Evolutionary conservation across 2,797 vertebrate species (phyloP).

Genomic region (Antennarius maculatus): DNA sequence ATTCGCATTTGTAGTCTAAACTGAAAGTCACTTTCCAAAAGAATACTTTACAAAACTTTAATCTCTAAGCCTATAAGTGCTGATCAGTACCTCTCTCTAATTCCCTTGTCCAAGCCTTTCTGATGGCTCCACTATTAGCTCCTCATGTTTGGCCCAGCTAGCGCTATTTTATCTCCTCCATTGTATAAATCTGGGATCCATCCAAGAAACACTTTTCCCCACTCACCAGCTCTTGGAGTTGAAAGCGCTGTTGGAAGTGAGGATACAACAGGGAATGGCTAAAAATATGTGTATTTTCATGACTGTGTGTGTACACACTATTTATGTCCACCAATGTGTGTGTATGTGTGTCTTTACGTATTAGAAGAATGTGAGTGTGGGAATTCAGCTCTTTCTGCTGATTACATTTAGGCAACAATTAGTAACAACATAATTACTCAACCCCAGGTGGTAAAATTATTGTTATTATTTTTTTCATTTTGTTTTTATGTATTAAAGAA

Average conservation of each 20-base stretch:
- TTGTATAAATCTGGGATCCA: slow-evolving; percentile 65
- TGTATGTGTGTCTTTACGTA: slow-evolving; percentile 22
- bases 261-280: slow-evolving; percentile 42
- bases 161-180: slow-evolving; percentile 53
- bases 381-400: slow-evolving; percentile 52
- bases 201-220: slow-evolving; percentile 74
- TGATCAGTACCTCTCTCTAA: neutral
- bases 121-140: slow-evolving; percentile 47
- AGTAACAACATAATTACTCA: slow-evolving; percentile 32
- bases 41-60: neutral
- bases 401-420: slow-evolving; percentile 44
- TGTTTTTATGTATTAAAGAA: slow-evolving; percentile 23
- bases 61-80: neutral
- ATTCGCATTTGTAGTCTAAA: neutral
- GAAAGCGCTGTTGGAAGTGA: slow-evolving; percentile 50
- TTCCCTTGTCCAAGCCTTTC: slow-evolving; percentile 11
- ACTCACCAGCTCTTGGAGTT: slow-evolving; percentile 60
- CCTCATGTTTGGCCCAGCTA: slow-evolving; percentile 39
- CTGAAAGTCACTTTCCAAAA: neutral
- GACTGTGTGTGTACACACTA: slow-evolving; percentile 7
- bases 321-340: slow-evolving; percentile 1
- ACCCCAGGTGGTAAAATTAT: slow-evolving; percentile 28
- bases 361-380: slow-evolving; percentile 39
- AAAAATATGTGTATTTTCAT: slow-evolving; percentile 51
- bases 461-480: slow-evolving; percentile 28